phyloP scores from a whole-genome alignment of 1,140 invertebrate species.

The Drosophila kurseongensis region DNA sequence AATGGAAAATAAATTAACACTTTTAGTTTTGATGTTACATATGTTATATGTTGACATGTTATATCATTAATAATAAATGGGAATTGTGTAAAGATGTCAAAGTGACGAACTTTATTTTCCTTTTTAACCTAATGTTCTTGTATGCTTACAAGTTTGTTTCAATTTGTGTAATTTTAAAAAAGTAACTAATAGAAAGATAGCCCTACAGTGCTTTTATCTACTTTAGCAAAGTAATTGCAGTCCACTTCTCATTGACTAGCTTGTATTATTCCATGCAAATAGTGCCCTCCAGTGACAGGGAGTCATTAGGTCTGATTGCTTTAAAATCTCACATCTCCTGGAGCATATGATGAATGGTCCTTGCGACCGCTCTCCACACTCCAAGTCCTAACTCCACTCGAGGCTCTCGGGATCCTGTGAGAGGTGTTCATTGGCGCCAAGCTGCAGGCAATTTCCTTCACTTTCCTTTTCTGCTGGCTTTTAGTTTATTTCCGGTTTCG shows the following conservation, averaged over 20 bases:
- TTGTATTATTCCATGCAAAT: neutral
- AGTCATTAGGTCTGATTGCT: constrained; percentile 21
- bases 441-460: constrained; percentile 73
- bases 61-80: too few relatives aligned
- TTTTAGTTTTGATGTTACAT: too few relatives aligned
- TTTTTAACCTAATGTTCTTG: too few relatives aligned
- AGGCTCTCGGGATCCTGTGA: constrained; percentile 5
- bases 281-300: neutral
- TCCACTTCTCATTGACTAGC: neutral
- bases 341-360: constrained; percentile 25
- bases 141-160: too few relatives aligned
- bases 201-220: too few relatives aligned
- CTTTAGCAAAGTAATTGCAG: neutral
- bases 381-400: neutral
- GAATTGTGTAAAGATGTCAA: too few relatives aligned
- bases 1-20: too few relatives aligned
- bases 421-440: constrained; percentile 52
- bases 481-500: constrained; percentile 72
- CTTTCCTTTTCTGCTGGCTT: constrained; percentile 53
- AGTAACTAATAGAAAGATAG: too few relatives aligned
- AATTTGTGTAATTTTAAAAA: too few relatives aligned
- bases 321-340: constrained; percentile 18
- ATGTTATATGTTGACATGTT: too few relatives aligned
- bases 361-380: neutral
- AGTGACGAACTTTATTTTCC: too few relatives aligned